Conservation (phyloP, 2,113 vertebrate species). For the Dicaeum eximium region DNA sequence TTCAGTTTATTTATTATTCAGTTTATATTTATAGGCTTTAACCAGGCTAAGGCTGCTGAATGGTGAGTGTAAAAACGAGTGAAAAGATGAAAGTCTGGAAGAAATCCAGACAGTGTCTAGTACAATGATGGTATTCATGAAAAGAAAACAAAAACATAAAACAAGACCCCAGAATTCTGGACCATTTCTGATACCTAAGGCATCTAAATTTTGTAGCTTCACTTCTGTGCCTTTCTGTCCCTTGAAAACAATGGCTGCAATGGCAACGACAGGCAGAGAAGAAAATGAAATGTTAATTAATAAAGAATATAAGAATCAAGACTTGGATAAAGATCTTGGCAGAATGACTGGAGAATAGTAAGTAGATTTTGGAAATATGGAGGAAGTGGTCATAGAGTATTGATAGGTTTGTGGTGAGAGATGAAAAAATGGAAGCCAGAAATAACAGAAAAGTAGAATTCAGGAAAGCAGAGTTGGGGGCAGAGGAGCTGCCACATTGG, state of each 20-base stretch:
- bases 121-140: not conserved
- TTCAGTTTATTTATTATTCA: constrained; percentile 2
- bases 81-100: not conserved
- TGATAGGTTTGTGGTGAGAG: not conserved
- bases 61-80: not conserved
- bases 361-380: not conserved
- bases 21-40: not conserved
- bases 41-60: not conserved
- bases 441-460: not conserved
- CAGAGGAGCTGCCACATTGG: not conserved
- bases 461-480: not conserved
- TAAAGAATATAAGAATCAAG: not conserved
- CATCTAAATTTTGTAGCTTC: not conserved
- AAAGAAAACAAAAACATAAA: not conserved
- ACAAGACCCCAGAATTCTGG: not conserved
- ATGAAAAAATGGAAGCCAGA: not conserved
- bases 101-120: not conserved
- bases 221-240: not conserved
- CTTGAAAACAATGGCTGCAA: not conserved
- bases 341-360: not conserved
- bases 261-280: not conserved
- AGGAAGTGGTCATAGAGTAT: not conserved
- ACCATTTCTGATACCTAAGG: not conserved
- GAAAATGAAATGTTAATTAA: not conserved
- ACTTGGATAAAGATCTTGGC: not conserved